Evolutionary conservation across 2,888 invertebrate genomes (phyloP).

Genomic region (Lasioglossum oenotherae): DNA sequence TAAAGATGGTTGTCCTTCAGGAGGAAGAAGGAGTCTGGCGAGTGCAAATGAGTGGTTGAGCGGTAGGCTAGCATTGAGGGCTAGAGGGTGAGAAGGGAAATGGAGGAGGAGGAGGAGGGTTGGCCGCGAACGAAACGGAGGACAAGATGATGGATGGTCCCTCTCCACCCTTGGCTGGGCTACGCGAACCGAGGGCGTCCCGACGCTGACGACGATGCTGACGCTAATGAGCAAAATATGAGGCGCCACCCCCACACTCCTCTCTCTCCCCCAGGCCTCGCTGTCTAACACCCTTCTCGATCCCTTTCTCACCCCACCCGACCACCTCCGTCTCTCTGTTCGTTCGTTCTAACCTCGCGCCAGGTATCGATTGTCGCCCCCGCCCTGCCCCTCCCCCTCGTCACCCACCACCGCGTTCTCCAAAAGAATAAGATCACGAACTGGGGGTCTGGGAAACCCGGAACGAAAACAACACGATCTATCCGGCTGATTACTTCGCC

Average conservation of each 20-base stretch:
- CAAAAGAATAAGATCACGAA: slow-evolving; percentile 61
- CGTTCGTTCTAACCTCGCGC: slow-evolving; percentile 54
- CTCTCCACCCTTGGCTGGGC: slow-evolving; percentile 72
- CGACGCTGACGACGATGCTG: slow-evolving; percentile 82
- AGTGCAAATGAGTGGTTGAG: slow-evolving; percentile 56
- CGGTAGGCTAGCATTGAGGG: slow-evolving; percentile 37
- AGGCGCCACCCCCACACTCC: slow-evolving; percentile 77
- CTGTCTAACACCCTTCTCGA: slow-evolving; percentile 47
- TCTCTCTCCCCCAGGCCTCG: slow-evolving; percentile 39
- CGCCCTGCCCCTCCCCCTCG: neutral
- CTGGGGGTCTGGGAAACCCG: slow-evolving; percentile 46
- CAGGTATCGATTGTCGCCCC: slow-evolving; percentile 80
- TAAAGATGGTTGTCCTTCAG: slow-evolving; percentile 30
- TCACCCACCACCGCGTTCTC: slow-evolving; percentile 50
- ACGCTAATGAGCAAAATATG: slow-evolving; percentile 85
- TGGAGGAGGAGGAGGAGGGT: slow-evolving; percentile 57
- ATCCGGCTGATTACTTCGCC: slow-evolving; percentile 76
- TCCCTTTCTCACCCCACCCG: slow-evolving; percentile 44
- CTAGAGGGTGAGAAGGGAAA: slow-evolving; percentile 46
- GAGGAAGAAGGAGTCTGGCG: slow-evolving; percentile 18
- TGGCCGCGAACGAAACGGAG: slow-evolving; percentile 74
- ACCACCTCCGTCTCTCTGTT: slow-evolving; percentile 24
- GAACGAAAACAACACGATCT: slow-evolving; percentile 72
- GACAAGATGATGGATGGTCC: slow-evolving; percentile 84
- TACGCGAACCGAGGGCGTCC: slow-evolving; percentile 80